These are phyloP conservation scores for Poeciliopsis paucimaculata DNA, from an alignment of 2,797 vertebrate species.

Conservation along the genomic window DNA sequence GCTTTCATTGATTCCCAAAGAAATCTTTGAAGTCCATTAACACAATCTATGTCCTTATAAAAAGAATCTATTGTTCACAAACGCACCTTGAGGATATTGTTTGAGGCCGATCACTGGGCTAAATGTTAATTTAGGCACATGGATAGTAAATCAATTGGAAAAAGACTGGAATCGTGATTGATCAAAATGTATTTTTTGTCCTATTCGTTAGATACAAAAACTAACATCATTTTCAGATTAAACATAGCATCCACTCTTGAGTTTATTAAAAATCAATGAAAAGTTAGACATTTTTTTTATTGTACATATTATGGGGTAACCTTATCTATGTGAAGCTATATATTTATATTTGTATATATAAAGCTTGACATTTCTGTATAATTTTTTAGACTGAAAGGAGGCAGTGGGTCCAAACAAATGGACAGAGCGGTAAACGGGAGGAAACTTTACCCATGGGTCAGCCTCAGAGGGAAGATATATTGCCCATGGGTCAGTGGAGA, in stretches of 20 bases:
- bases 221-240: too few species aligned
- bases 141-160: too few species aligned
- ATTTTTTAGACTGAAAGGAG: constrained; percentile 61
- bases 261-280: too few species aligned
- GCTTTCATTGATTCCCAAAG: background rate
- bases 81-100: background rate
- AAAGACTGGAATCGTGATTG: too few species aligned
- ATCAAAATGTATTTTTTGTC: too few species aligned
- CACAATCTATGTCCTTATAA: background rate
- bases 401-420: constrained; percentile 79
- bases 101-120: background rate
- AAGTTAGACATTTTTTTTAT: too few species aligned
- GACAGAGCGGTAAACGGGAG: constrained; percentile 80
- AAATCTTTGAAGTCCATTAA: background rate
- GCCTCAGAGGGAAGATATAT: constrained; percentile 79
- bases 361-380: constrained; percentile 63
- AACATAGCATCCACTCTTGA: too few species aligned
- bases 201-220: too few species aligned
- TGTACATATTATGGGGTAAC: too few species aligned
- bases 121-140: background rate
- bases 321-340: too few species aligned
- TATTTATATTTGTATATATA: too few species aligned
- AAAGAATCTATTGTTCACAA: background rate
- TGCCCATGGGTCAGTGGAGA: constrained; percentile 82
- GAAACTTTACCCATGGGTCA: constrained; percentile 83